Evolutionary conservation across 2,113 vertebrate genomes (phyloP).

Genomic region (Anthoscopus minutus): DNA sequence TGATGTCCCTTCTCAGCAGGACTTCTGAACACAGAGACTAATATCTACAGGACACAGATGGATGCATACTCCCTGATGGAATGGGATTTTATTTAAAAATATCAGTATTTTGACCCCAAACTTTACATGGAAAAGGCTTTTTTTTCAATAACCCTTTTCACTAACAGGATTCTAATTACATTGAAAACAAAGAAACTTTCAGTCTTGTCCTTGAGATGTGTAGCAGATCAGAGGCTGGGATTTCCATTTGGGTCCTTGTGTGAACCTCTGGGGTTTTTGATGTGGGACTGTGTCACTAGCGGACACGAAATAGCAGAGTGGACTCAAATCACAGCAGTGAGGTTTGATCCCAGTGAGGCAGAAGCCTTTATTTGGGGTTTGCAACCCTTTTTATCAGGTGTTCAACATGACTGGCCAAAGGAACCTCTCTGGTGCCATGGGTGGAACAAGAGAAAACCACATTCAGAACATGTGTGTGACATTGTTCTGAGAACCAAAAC

Average conservation of each 20-base stretch:
- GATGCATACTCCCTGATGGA: not conserved
- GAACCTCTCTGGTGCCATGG: too few relatives aligned
- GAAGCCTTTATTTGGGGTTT: too few relatives aligned
- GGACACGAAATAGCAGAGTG: too few relatives aligned
- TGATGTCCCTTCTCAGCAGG: not conserved
- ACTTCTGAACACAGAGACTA: not conserved
- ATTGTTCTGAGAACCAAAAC: too few relatives aligned
- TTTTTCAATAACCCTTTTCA: not conserved
- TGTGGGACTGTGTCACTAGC: too few relatives aligned
- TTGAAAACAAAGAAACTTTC: not conserved
- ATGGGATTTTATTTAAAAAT: not conserved
- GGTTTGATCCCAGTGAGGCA: too few relatives aligned
- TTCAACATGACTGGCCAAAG: too few relatives aligned
- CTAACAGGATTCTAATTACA: accelerated
- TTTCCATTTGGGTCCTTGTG: too few relatives aligned
- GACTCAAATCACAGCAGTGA: too few relatives aligned
- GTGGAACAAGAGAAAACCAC: too few relatives aligned
- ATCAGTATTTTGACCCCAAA: not conserved
- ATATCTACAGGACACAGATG: not conserved
- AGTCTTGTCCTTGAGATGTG: not conserved
- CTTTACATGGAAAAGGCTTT: not conserved
- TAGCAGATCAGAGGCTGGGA: not conserved
- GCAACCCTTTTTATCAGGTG: too few relatives aligned
- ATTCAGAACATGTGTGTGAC: too few relatives aligned
- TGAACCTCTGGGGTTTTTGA: not conserved